These are phyloP conservation scores for Gymnothorax reevesii DNA, from an alignment of 2,797 vertebrate species.

Conservation along the genomic window DNA sequence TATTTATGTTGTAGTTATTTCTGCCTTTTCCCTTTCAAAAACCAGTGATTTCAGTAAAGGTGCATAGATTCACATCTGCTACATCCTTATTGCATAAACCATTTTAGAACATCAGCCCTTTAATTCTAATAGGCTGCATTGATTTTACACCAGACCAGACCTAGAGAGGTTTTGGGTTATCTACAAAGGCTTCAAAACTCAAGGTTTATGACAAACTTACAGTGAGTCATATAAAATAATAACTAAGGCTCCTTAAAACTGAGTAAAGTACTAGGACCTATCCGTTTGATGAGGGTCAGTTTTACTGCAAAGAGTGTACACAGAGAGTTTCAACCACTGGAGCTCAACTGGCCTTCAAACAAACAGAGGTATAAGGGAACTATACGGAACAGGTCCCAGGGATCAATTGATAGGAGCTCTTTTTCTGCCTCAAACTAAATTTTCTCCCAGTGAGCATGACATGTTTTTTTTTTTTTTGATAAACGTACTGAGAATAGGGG, in stretches of 20 bases:
- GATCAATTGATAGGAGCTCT: neutral
- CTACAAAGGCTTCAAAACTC: neutral
- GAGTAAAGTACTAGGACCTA: neutral
- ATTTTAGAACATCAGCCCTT: no score
- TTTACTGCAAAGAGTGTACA: no score
- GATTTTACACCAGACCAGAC: conserved; percentile 28
- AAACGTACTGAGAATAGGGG: neutral
- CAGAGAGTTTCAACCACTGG: neutral
- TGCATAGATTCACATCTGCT: no score
- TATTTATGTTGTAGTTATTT: no score
- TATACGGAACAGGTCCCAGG: neutral
- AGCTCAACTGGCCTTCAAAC: neutral
- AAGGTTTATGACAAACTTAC: neutral
- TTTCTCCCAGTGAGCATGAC: neutral
- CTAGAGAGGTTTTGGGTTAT: neutral
- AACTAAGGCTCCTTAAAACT: neutral
- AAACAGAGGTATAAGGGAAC: neutral
- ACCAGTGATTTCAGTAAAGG: no score
- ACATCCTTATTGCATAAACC: no score
- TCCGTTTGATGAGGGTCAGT: neutral
- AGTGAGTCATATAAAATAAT: neutral
- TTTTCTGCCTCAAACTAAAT: neutral
- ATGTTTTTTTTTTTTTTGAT: neutral
- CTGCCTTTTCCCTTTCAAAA: no score
- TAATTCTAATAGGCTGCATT: no score